Percentiles rank a stretch among this genome's conserved stretches.
Conservation (phyloP, 1,140 invertebrate genomes). For the Lepidurus apus region DNA sequence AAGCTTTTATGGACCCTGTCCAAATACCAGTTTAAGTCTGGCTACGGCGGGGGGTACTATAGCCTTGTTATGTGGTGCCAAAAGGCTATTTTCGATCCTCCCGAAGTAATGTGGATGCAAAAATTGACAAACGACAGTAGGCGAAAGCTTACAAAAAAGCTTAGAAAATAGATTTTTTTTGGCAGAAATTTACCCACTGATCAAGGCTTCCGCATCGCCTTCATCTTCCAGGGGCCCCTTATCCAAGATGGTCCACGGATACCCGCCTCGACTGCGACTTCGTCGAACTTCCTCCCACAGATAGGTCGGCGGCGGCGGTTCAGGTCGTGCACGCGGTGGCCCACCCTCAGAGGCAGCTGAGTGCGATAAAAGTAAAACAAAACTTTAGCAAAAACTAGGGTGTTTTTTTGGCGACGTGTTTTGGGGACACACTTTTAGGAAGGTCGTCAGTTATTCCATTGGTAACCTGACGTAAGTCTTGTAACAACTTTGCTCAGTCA, state of each 20-base stretch:
- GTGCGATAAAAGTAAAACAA: background rate
- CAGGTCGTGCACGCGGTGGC: constrained; percentile 36
- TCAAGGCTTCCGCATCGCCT: constrained; percentile 28
- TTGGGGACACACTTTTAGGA: background rate
- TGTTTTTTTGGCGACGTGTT: background rate
- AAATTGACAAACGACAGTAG: background rate
- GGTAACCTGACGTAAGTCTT: background rate
- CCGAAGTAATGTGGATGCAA: background rate
- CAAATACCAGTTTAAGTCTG: background rate
- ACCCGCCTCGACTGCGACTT: constrained; percentile 53
- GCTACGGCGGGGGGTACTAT: background rate
- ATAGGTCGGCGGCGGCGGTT: constrained; percentile 52
- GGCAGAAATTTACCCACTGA: constrained; percentile 33
- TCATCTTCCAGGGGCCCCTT: constrained; percentile 38
- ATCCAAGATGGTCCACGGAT: constrained; percentile 62
- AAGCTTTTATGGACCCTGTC: constrained; percentile 15
- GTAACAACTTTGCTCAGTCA: background rate
- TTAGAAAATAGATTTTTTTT: background rate
- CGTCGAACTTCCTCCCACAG: constrained; percentile 64
- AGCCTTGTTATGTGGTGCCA: background rate
- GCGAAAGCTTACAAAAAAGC: background rate
- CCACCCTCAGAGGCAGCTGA: constrained; percentile 11
- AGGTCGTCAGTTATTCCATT: background rate
- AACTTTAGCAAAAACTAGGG: background rate
- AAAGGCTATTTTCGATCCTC: background rate